Evolutionary conservation across 2,888 invertebrate species (phyloP).

Genomic region (Pantelozetes paolii): DNA sequence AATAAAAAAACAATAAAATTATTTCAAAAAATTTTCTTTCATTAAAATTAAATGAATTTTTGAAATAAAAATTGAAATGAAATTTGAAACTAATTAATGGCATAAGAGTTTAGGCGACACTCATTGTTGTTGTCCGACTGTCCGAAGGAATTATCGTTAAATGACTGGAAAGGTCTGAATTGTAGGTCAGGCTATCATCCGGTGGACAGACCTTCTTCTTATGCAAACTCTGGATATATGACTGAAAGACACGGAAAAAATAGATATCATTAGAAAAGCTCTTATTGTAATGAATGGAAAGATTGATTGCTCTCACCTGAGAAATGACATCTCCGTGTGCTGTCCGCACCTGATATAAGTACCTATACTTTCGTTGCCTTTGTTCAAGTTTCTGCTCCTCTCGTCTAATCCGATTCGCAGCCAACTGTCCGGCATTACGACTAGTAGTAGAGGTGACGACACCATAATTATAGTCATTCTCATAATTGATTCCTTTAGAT

Average conservation of each 20-base stretch:
- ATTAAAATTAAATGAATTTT: too few relatives aligned
- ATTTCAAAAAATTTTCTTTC: too few relatives aligned
- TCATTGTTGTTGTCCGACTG: slow-evolving; percentile 47
- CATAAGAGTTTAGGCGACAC: slow-evolving; percentile 53
- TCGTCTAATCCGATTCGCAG: slow-evolving; percentile 55
- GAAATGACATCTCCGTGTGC: slow-evolving; percentile 85
- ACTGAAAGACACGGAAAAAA: slow-evolving; percentile 55
- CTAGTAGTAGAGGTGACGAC: slow-evolving; percentile 32
- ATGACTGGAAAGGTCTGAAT: slow-evolving; percentile 71
- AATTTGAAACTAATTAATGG: too few relatives aligned
- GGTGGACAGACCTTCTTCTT: slow-evolving; percentile 58
- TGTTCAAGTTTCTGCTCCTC: slow-evolving; percentile 73
- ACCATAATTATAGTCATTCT: slow-evolving; percentile 48
- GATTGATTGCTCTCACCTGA: too few relatives aligned
- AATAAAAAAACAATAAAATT: too few relatives aligned
- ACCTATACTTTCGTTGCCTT: slow-evolving; percentile 83
- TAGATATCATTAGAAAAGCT: slow-evolving; percentile 19
- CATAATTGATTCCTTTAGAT: slow-evolving; percentile 59
- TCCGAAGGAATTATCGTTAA: slow-evolving; percentile 59
- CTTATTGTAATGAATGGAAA: slow-evolving; percentile 24
- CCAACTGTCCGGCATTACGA: not conserved
- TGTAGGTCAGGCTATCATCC: slow-evolving; percentile 61
- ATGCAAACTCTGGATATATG: slow-evolving; percentile 68
- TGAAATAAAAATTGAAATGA: too few relatives aligned
- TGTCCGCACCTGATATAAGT: slow-evolving; percentile 83